Evolutionary conservation across 2,797 vertebrate species (phyloP), one percentile per base, ranked within the genome.

Genomic region (Protonibea diacanthus): DNA sequence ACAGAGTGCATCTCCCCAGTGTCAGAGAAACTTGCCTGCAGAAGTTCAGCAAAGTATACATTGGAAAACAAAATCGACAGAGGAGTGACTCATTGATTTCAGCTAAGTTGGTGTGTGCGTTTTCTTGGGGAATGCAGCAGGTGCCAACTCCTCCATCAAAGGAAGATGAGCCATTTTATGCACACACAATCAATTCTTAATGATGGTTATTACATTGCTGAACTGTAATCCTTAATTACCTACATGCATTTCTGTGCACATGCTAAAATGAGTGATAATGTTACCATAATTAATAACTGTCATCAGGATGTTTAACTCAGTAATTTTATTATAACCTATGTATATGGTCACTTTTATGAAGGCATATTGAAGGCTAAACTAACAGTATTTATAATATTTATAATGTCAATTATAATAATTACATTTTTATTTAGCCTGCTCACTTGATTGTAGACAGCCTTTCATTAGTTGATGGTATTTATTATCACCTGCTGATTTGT

Each of bases 171-270:
- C 53, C 33, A 6, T 68, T 76, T 71, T 58, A 79, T 78, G 63
- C 71, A 77, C 71, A 73, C 68, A 81, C 76, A 85, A 88, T 90
- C 86, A 86, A 68, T 73, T 81, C 68, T 60, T 78, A 85, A 86
- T 88, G 82, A 85, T 61, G 66, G 71, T 88, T 86, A 85, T 90
- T 84, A 85, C 68, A 76, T 83, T 80, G 84, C 70, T 82, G 76
- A 80, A 82, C 81, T 76, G 67, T 27, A 57, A 66, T 70, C 44
- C 81, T 62, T 61, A 74, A 84, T 82, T 74, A 60, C 70, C 84
- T 78, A 48, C 75, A 85, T 88, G 59, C 70, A 85, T 83, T 74
- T 81, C 83, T 17, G 29, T 60, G 62, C 44, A 59, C 60, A 23
- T 56, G 18, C 23, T 51, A 58, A 72, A 78, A 86, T 71, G 45